Evolutionary conservation across 2,888 invertebrate species (phyloP).

Genomic region (Oscheius sp.): DNA sequence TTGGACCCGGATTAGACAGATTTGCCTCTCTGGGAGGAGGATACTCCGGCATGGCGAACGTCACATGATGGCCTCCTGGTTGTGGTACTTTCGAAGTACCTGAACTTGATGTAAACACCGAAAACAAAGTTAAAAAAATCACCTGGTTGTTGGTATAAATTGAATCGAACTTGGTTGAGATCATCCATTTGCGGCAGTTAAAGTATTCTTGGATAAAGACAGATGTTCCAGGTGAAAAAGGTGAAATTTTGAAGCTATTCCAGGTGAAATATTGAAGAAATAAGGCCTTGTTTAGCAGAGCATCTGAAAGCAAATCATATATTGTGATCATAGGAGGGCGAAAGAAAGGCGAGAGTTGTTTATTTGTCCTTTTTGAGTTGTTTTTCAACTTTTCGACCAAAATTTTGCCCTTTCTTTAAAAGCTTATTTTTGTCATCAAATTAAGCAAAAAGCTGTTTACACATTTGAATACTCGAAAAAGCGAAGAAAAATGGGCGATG

Average conservation of each 20-base stretch:
- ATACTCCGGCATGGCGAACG: constrained; percentile 10
- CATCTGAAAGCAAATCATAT: background rate
- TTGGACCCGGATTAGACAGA: constrained; percentile 48
- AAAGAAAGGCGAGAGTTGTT: too few species aligned
- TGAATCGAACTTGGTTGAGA: constrained; percentile 5
- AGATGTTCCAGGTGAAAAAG: background rate
- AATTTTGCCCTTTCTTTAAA: background rate
- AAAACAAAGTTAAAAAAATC: background rate
- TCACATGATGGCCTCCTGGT: constrained; percentile 4
- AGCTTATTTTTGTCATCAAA: background rate
- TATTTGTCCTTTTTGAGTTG: too few species aligned
- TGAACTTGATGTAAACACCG: background rate
- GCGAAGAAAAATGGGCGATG: constrained; percentile 27
- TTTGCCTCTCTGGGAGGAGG: constrained; percentile 8
- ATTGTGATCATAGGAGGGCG: background rate
- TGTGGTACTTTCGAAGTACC: constrained; percentile 15
- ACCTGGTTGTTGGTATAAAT: constrained; percentile 15
- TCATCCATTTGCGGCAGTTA: constrained; percentile 20
- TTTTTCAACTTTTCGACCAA: too few species aligned
- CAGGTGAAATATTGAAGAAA: background rate
- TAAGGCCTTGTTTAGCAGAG: background rate
- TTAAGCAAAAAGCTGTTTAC: background rate
- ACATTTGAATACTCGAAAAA: constrained; percentile 16
- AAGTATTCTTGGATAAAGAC: constrained; percentile 2
- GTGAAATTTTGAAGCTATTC: background rate